phyloP scores from a whole-genome alignment of 2,888 invertebrate species.

The Sesia bembeciformis region DNA sequence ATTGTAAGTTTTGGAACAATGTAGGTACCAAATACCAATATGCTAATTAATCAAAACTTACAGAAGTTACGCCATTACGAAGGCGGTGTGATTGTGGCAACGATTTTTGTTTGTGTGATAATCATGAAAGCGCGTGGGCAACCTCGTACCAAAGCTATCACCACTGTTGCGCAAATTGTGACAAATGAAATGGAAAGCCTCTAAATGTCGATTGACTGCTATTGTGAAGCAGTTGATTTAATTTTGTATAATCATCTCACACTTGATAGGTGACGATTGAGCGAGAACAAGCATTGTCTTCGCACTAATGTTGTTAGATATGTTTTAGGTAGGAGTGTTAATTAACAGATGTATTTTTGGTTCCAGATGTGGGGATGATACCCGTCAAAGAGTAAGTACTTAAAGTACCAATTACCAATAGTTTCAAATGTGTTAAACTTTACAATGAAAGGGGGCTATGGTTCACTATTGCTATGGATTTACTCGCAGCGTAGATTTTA shows the following conservation, averaged over 20 bases:
- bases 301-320: no score
- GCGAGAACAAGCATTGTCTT: no score
- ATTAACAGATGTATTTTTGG: conserved; percentile 23
- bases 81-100: conserved; percentile 22
- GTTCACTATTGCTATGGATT: no score
- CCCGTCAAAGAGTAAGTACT: conserved; percentile 93
- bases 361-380: conserved; percentile 94
- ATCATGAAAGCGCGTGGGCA: conserved; percentile 47
- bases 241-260: not conserved
- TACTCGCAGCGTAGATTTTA: no score
- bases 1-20: no score
- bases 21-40: not conserved
- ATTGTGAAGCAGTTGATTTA: not conserved
- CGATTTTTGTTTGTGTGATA: conserved; percentile 25
- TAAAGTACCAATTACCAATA: no score
- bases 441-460: no score
- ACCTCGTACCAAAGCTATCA: conserved; percentile 12
- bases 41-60: conserved; percentile 40
- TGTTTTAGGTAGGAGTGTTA: no score
- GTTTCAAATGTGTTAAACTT: no score
- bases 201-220: conserved; percentile 1
- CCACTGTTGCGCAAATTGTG: conserved; percentile 35
- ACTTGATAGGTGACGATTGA: no score
- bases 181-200: conserved; percentile 32
- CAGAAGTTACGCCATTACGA: conserved; percentile 24